Evolutionary conservation across 1,140 invertebrate species (phyloP).

Genomic region (Nylanderia fulva): DNA sequence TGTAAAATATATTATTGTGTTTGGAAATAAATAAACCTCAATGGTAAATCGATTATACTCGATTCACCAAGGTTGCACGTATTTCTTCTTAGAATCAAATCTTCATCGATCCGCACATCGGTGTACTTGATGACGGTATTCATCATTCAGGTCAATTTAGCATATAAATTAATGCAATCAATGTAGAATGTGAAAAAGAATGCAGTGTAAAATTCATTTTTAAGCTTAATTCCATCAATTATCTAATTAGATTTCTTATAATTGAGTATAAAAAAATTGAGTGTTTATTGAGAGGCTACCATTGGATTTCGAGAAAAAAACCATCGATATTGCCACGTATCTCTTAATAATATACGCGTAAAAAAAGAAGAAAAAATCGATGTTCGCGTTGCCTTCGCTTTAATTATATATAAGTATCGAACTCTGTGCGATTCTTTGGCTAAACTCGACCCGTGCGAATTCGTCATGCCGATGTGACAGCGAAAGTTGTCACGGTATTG

Average conservation of each 20-base stretch:
- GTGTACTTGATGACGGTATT: no score
- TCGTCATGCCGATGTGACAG: conserved; percentile 12
- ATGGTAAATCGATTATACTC: conserved; percentile 20
- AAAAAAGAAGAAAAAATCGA: neutral
- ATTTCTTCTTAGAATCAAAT: neutral
- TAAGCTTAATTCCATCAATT: neutral
- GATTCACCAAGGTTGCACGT: neutral
- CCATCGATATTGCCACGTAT: neutral
- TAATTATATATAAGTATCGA: neutral
- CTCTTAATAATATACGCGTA: neutral
- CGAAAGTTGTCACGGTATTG: neutral
- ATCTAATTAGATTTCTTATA: neutral
- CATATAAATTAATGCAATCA: neutral
- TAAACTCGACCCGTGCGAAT: conserved; percentile 24
- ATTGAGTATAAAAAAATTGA: neutral
- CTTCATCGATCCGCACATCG: neutral
- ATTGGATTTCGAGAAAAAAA: neutral
- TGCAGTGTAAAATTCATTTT: neutral
- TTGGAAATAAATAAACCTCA: neutral
- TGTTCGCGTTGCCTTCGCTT: neutral
- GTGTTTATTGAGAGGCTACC: no score
- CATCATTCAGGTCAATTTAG: neutral
- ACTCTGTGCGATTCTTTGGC: neutral
- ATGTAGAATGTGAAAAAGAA: neutral
- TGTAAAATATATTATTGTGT: neutral